These are phyloP conservation scores for Sebastes ruberrimus DNA, from an alignment of 2,797 vertebrate genomes.

Conservation along the genomic window DNA sequence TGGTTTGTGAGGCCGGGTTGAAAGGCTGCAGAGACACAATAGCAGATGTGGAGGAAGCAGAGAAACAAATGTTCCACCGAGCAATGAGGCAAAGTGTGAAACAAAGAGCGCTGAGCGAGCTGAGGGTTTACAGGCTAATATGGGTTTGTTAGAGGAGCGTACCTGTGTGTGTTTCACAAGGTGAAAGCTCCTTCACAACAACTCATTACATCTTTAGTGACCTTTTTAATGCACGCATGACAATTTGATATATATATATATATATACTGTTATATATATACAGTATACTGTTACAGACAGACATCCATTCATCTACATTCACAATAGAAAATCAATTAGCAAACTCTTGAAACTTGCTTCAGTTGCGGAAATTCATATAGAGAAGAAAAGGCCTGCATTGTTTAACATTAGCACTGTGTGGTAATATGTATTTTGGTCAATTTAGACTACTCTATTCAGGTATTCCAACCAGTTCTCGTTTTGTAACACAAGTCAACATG, in stretches of 20 bases:
- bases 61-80: constrained; percentile 40
- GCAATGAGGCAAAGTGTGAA: constrained; percentile 12
- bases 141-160: neutral
- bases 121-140: neutral
- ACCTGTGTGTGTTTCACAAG: neutral
- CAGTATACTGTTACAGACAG: neutral
- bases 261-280: neutral
- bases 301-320: neutral
- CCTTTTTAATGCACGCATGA: neutral
- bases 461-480: no score
- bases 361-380: neutral
- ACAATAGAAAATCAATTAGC: neutral
- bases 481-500: no score
- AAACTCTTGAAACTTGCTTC: neutral
- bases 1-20: constrained; percentile 53
- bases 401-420: neutral
- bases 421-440: neutral
- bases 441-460: neutral
- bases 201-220: neutral
- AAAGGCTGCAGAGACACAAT: constrained; percentile 59
- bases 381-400: neutral
- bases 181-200: neutral
- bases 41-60: neutral
- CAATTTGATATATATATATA: no score
- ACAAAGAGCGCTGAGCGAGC: constrained; percentile 22